Evolutionary conservation across 2,113 vertebrate species (phyloP).

Genomic region (Grammatotria lemairii): DNA sequence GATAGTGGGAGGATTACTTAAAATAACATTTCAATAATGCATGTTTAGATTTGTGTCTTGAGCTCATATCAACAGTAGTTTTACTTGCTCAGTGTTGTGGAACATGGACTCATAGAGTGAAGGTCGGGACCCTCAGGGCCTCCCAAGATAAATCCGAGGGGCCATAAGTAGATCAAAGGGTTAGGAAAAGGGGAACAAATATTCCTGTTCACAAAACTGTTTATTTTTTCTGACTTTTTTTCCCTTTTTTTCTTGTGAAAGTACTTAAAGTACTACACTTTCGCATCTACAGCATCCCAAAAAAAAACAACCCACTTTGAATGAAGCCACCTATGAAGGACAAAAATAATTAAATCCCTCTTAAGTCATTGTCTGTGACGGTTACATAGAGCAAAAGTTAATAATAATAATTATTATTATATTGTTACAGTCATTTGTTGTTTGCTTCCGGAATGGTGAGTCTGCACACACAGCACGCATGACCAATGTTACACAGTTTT

Average conservation of each 20-base stretch:
- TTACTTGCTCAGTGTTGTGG: not conserved
- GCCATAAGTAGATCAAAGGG: not conserved
- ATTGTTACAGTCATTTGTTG: not conserved
- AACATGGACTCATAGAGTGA: not conserved
- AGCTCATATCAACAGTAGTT: not conserved
- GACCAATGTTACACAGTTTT: not conserved
- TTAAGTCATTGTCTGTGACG: not conserved
- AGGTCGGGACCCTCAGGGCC: not conserved
- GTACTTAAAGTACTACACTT: not conserved
- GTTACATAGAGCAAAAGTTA: not conserved
- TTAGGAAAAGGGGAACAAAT: not conserved
- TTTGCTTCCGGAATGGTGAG: not conserved
- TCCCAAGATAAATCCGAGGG: not conserved
- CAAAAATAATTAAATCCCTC: not conserved
- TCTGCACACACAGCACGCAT: not conserved
- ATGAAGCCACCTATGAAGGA: not conserved
- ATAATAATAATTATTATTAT: not conserved
- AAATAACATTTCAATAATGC: not conserved
- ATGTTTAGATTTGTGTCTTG: not conserved
- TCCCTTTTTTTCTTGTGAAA: not conserved
- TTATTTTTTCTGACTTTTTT: not conserved
- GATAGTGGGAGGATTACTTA: not conserved
- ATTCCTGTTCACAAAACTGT: not conserved
- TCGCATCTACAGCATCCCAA: not conserved
- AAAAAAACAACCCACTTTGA: rapidly evolving